Conservation (phyloP, 2,113 vertebrate species). For the Clarias gariepinus region DNA sequence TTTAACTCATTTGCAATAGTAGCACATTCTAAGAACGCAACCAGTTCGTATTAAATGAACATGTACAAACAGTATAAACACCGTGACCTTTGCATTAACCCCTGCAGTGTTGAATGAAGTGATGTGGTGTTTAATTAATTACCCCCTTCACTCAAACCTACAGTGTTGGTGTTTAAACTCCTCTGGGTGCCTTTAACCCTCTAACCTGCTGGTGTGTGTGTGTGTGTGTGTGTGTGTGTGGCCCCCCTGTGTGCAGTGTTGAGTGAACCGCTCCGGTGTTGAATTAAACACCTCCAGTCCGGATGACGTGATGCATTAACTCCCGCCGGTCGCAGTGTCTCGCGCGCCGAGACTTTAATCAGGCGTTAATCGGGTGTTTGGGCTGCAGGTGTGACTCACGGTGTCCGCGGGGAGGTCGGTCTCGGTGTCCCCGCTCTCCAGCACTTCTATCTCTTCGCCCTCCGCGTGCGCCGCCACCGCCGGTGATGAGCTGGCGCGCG, state of each 20-base stretch:
- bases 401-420: slow-evolving; percentile 54
- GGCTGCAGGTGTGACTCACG: background rate
- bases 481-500: slow-evolving; percentile 75
- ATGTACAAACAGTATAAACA: too few species aligned
- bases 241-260: background rate
- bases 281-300: background rate
- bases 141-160: too few species aligned
- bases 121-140: background rate
- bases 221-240: too few species aligned
- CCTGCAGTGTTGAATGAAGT: background rate
- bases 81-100: background rate
- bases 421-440: slow-evolving; percentile 67
- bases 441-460: slow-evolving; percentile 85
- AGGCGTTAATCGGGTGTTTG: background rate
- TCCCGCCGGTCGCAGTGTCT: background rate
- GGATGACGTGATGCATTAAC: background rate
- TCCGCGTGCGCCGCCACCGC: slow-evolving; percentile 82
- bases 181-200: too few species aligned
- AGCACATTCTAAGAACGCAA: too few species aligned
- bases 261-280: too few species aligned
- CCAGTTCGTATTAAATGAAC: background rate
- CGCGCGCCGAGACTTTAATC: background rate
- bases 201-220: too few species aligned
- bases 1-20: background rate
- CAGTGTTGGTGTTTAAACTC: too few species aligned